phyloP scores from a whole-genome alignment of 2,888 invertebrate species.

The Chaetogeoica ovagalla region DNA sequence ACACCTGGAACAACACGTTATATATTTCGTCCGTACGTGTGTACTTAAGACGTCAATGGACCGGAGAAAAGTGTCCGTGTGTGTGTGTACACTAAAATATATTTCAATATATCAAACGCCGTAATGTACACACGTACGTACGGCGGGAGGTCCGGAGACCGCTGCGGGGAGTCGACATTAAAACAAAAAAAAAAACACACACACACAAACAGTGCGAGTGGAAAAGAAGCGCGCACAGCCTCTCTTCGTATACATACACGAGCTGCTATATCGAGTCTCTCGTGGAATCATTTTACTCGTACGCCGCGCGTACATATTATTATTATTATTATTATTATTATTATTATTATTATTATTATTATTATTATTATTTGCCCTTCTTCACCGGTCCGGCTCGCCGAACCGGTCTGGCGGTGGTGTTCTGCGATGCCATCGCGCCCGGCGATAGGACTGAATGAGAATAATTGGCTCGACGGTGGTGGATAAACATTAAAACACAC shows the following conservation, averaged over 20 bases:
- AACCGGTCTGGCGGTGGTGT: slow-evolving; percentile 34
- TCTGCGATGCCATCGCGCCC: slow-evolving; percentile 34
- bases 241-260: background rate
- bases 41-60: slow-evolving; percentile 52
- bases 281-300: slow-evolving; percentile 31
- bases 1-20: slow-evolving; percentile 12
- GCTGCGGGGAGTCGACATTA: slow-evolving; percentile 51
- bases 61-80: slow-evolving; percentile 11
- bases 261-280: slow-evolving; percentile 31
- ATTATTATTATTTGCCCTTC: slow-evolving; percentile 44
- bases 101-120: slow-evolving; percentile 47
- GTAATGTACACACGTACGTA: slow-evolving; percentile 27
- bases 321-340: too few relatives aligned
- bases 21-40: slow-evolving; percentile 33
- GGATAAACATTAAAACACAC: slow-evolving; percentile 9
- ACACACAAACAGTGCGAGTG: slow-evolving; percentile 24
- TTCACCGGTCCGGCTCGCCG: slow-evolving; percentile 22
- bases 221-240: slow-evolving; percentile 29
- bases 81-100: background rate
- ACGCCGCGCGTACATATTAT: slow-evolving; percentile 5
- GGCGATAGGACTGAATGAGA: slow-evolving; percentile 47
- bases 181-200: slow-evolving; percentile 42
- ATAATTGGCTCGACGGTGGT: slow-evolving; percentile 48
- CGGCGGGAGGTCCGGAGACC: slow-evolving; percentile 51
- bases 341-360: too few relatives aligned